Evolutionary conservation across 2,888 invertebrate genomes (phyloP), one percentile per base, ranked within the genome.

Genomic region (Halictus quadricinctus): DNA sequence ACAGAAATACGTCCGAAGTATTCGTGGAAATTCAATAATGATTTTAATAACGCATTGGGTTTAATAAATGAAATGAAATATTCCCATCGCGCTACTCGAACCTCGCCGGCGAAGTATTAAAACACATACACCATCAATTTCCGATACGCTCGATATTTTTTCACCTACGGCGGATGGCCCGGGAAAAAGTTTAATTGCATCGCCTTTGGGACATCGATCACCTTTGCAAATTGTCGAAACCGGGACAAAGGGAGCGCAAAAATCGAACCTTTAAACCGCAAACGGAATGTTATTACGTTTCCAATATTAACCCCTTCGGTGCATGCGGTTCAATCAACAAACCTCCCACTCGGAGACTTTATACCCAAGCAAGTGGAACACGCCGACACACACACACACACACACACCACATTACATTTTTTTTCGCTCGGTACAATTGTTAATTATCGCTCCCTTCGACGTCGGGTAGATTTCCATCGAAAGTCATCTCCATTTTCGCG

Each of bases 401-500:
- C 2, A 48, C 13, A 13, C 2, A 48, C n/a, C 54, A 36, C n/a
- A n/a, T 54, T n/a, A 58, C 12, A 58, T 12, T 41, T 41, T 36
- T 69, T 64, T 29, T 15, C 25, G 12, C 1, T 41, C 41, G 12
- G 4, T 21, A 41, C 41, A 69, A 69, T 69, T 69, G 41, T 69
- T 69, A 69, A 69, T 69, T 69, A 41, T 69, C 69, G 36, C 21
- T 43, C 4, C 29, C 48, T 66, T 10, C 46, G 76, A 36, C n/a
- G 8, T 25, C 18, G 8, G 18, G 12, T 46, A 58, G 36, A 18
- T 21, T 75, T 54, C 78, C 41, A 10, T 69, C 46, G n/a, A 29
- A 41, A 81, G 74, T 60, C 70, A 64, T 70, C 0, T 12, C 13
- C 70, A 46, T 70, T 69, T 36, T 69, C 41, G 36, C 36, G 36